Conservation (phyloP, 2,113 vertebrate species). For the Aegotheles bennettii region DNA sequence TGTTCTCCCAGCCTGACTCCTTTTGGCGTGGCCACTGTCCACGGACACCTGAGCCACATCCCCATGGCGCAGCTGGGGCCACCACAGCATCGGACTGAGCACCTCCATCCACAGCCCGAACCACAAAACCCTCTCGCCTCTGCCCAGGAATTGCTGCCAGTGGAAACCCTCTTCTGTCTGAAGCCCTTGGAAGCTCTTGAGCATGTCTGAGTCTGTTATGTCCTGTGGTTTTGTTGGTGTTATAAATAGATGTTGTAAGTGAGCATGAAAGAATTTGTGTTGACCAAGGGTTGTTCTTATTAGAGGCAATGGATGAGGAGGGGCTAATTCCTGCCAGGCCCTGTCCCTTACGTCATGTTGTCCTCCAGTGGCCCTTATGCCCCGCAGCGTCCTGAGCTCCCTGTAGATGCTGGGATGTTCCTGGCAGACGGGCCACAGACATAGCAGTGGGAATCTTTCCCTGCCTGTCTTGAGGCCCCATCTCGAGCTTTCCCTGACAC, state of each 20-base stretch:
- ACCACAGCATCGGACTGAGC: accelerated
- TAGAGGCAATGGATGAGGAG: not conserved
- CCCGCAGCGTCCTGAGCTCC: accelerated
- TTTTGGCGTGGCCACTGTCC: accelerated
- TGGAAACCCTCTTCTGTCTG: not conserved
- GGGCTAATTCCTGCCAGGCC: not conserved
- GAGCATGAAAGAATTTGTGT: not conserved
- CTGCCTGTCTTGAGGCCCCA: not conserved
- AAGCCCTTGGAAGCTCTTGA: not conserved
- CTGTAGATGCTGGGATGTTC: not conserved
- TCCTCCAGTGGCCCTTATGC: not conserved
- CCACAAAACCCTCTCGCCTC: not conserved
- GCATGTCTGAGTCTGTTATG: not conserved
- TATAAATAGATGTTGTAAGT: not conserved
- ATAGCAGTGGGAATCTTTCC: accelerated
- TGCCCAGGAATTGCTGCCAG: not conserved
- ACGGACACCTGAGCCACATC: accelerated
- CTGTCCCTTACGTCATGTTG: accelerated
- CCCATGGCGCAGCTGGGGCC: not conserved
- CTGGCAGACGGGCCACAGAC: accelerated
- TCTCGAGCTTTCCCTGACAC: accelerated
- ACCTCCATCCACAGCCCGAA: accelerated
- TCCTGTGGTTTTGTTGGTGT: not conserved
- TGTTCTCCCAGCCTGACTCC: not conserved
- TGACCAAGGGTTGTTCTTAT: not conserved